Percentiles rank a stretch among this genome's conserved stretches.
Evolutionary conservation across 2,113 vertebrate species (phyloP).

Genomic region (Rafetus swinhoei): DNA sequence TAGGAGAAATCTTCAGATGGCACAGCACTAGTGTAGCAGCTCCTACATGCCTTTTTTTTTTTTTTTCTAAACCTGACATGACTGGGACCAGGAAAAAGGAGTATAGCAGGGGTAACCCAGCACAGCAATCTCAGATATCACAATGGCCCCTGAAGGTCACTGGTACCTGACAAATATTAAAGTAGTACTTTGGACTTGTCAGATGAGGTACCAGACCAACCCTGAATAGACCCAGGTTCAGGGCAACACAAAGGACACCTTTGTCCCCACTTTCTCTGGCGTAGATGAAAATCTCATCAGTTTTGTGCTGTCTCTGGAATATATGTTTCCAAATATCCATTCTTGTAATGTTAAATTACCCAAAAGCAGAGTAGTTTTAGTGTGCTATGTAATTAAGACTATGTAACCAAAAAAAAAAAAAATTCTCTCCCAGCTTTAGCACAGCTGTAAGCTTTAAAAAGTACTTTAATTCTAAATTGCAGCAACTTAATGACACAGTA

Average conservation of each 20-base stretch:
- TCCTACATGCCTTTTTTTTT: not conserved
- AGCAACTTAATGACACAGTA: constrained; percentile 45
- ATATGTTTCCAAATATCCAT: not conserved
- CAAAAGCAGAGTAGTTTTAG: not conserved
- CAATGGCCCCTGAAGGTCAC: accelerated
- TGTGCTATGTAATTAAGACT: not conserved
- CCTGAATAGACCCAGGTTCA: not conserved
- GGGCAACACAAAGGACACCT: not conserved
- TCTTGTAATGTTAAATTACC: not conserved
- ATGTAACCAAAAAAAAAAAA: not conserved
- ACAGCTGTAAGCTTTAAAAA: constrained; percentile 34
- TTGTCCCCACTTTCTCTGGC: not conserved
- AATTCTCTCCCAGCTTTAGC: constrained; percentile 6
- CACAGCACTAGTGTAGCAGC: not conserved
- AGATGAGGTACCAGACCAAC: not conserved
- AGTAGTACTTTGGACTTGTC: not conserved
- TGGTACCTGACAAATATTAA: not conserved
- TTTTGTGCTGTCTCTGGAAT: not conserved
- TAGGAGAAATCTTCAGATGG: not conserved
- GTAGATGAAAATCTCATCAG: not conserved
- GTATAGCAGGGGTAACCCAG: not conserved
- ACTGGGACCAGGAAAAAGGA: not conserved
- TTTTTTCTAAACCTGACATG: not conserved
- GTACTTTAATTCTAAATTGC: constrained; percentile 25
- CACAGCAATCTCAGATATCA: not conserved